A percentile compares a stretch with the other conserved stretches of the same genome.
Conservation (phyloP, 2,797 vertebrate species). For the Crocidura indochinensis region DNA sequence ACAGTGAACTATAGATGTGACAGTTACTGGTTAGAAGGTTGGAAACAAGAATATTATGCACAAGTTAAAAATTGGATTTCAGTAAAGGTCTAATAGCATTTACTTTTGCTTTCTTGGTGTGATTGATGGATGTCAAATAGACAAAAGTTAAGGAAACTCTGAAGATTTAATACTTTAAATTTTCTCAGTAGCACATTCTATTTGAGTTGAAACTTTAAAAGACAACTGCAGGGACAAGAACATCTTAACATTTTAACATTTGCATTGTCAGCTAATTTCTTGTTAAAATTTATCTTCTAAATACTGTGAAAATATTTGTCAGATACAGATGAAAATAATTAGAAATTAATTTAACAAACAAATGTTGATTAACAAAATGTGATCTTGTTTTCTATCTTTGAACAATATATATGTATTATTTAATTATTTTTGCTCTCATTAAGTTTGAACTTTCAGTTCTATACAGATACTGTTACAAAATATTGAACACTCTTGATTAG, state of each 20-base stretch:
- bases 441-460: slow-evolving; percentile 21
- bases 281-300: background rate
- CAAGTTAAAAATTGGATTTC: background rate
- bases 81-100: background rate
- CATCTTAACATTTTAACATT: slow-evolving; percentile 1
- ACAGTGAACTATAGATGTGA: background rate
- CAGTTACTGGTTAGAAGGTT: background rate
- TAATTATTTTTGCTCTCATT: background rate
- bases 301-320: background rate
- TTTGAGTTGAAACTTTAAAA: slow-evolving; percentile 3
- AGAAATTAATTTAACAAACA: background rate
- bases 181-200: background rate
- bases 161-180: background rate
- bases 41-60: background rate
- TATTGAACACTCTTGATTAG: background rate
- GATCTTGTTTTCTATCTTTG: background rate
- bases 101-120: background rate
- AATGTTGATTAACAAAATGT: background rate
- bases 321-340: background rate
- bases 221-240: background rate
- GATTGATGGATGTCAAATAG: background rate
- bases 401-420: background rate
- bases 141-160: background rate
- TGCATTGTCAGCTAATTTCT: background rate
- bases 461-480: background rate